Conservation (phyloP, 1,140 invertebrate genomes). For the Wasmannia auropunctata region DNA sequence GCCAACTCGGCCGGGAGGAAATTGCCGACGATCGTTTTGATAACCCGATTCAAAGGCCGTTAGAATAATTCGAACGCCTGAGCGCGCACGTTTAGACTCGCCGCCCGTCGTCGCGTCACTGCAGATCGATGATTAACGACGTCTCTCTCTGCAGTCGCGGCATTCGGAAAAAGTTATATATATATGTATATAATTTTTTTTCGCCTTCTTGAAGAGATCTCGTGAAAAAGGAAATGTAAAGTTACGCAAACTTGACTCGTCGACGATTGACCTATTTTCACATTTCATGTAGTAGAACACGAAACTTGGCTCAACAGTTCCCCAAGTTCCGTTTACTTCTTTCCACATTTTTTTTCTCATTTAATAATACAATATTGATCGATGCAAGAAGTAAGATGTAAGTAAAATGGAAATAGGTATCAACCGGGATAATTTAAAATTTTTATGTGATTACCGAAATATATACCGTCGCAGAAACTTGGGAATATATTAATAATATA, state of each 20-base stretch:
- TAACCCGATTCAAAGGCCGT: constrained; percentile 7
- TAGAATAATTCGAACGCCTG: background rate
- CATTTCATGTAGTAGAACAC: background rate
- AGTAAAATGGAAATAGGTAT: background rate
- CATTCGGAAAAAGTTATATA: background rate
- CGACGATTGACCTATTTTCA: background rate
- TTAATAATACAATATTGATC: background rate
- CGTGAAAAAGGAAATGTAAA: background rate
- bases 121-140: background rate
- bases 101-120: background rate
- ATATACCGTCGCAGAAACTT: background rate
- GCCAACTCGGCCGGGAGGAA: background rate
- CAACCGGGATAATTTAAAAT: background rate
- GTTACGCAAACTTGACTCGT: background rate
- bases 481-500: background rate
- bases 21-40: constrained; percentile 23
- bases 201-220: background rate
- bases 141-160: background rate
- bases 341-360: background rate
- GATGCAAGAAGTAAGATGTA: background rate
- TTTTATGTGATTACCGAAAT: background rate
- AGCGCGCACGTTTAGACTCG: background rate
- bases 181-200: background rate
- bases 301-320: background rate
- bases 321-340: background rate